These are phyloP conservation scores for Diuraphis noxia DNA, from an alignment of 1,140 invertebrate species.

Conservation along the genomic window DNA sequence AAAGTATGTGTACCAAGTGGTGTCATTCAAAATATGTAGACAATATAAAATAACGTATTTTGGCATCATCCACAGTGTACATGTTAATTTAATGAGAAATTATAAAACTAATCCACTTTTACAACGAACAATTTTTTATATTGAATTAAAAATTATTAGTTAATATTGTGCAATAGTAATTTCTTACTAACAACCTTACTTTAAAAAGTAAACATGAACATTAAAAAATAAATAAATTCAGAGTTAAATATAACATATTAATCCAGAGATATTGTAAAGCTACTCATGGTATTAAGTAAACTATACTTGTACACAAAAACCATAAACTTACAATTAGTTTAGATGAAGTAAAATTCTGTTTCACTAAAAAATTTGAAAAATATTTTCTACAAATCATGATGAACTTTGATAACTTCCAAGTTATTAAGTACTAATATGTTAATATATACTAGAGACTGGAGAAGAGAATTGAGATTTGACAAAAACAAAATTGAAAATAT, in stretches of 20 bases:
- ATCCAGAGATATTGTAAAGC: neutral
- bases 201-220: neutral
- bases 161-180: neutral
- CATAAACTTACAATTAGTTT: neutral
- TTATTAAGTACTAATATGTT: neutral
- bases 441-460: neutral
- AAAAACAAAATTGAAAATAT: neutral
- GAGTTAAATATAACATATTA: neutral
- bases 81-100: neutral
- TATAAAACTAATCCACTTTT: neutral
- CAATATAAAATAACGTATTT: no score
- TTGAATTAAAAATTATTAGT: neutral
- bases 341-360: neutral
- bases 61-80: no score
- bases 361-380: conserved; percentile 1
- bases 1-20: no score
- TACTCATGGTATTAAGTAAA: neutral
- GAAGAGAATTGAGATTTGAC: neutral
- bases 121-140: neutral
- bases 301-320: neutral
- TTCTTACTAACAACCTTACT: neutral
- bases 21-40: no score
- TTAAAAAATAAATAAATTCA: neutral
- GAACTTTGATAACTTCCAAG: neutral
- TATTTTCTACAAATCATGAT: neutral